phyloP scores from a whole-genome alignment of 1,140 invertebrate genomes.

The Pararge aegeria region DNA sequence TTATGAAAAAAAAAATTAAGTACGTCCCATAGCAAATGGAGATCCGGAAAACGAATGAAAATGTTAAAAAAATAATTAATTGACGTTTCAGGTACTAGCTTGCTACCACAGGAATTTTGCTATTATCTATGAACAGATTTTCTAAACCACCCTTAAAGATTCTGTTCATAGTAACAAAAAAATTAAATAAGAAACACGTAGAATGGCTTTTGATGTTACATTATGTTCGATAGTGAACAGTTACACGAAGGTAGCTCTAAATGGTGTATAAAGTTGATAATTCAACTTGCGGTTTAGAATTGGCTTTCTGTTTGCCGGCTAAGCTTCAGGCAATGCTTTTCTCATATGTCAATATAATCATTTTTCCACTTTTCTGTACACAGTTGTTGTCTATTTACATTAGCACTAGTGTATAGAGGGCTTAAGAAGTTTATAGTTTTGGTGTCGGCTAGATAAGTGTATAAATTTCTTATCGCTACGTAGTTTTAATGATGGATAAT shows the following conservation, averaged over 20 bases:
- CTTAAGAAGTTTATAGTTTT: slow-evolving; percentile 2
- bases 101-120: slow-evolving; percentile 18
- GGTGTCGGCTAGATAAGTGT: slow-evolving; percentile 4
- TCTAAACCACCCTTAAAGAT: neutral
- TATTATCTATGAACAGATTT: slow-evolving; percentile 16
- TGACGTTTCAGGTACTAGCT: slow-evolving; percentile 18
- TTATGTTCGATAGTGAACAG: neutral
- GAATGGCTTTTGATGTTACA: slow-evolving; percentile 9
- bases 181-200: slow-evolving; percentile 2
- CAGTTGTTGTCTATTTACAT: slow-evolving; percentile 22
- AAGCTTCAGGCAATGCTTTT: slow-evolving; percentile 62
- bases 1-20: too few relatives aligned
- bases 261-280: neutral
- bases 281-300: slow-evolving; percentile 10
- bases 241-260: slow-evolving; percentile 1
- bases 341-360: slow-evolving; percentile 49
- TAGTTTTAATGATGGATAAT: neutral
- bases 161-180: neutral
- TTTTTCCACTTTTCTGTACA: slow-evolving; percentile 29
- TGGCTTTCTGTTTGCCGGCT: slow-evolving; percentile 49
- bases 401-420: slow-evolving; percentile 16
- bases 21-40: neutral
- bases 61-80: neutral
- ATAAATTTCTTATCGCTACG: neutral
- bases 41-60: neutral